Base-by-base conservation (phyloP, 2,113 vertebrate species). In the Albula glossodonta region DNA sequence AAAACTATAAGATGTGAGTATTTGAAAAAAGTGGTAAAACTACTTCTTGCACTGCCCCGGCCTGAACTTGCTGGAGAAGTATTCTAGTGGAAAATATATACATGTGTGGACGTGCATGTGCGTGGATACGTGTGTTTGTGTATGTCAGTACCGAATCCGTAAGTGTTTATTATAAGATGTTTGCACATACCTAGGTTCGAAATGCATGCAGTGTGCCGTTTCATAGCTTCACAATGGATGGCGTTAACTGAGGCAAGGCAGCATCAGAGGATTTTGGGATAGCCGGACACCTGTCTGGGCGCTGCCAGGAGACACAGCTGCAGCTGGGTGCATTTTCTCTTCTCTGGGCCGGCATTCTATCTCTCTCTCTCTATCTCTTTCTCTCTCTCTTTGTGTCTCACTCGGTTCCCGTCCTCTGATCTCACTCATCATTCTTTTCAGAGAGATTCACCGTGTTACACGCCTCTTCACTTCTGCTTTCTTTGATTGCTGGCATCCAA, bases 241-340 rank as follows among this genome's bases (percentile, higher is more conserved):
- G 6, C 9, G 11, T 5, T 10, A 10, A 19, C 22, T 66, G 31
- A 41, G 31, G 31, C 9, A 10, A 5, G 31, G 70, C 31, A 22
- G 31, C 70, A 25, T 31, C n/a, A 74, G 70, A 8, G 4, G 60
- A 19, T 19, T 15, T 15, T 66, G 60, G 60, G 60, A 19, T 66
- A 5, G 9, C 17, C 52, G 86, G 81, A 70, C 77, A 87, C 53
- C 87, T 89, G 56, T 78, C 25, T 79, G 82, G 31, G 80, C 53
- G 53, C n/a, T 77, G 70, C 85, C 80, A 83, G 81, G 56, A 88
- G 84, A 86, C 25, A 86, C 70, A 83, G 57, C 74, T 86, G 51
- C 81, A 85, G 86, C 83, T 91, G 57, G 87, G 79, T 84, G 60
- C 22, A 66, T 66, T 66, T 66, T 4, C 22, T 22, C 17, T 4